These are phyloP conservation scores for Neria commutata DNA, from an alignment of 2,888 invertebrate genomes.

Conservation along the genomic window DNA sequence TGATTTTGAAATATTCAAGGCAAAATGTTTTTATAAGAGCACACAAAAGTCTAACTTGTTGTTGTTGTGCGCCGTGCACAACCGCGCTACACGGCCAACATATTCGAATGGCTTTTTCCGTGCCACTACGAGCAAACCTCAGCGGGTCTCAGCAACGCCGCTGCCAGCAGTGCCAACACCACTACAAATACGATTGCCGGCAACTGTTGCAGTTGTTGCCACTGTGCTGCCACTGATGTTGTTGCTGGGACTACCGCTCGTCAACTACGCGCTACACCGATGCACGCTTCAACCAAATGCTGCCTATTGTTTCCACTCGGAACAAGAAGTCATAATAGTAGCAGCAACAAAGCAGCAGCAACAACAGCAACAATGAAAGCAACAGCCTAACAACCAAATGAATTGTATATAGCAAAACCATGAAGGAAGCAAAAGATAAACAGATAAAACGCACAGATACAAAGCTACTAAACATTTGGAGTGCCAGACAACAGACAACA, in stretches of 20 bases:
- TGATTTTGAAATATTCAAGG: too few species aligned
- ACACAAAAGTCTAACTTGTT: too few species aligned
- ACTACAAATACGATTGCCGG: not conserved
- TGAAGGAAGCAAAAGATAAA: not conserved
- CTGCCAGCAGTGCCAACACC: not conserved
- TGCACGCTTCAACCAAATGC: not conserved
- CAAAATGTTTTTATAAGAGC: too few species aligned
- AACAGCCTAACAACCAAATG: not conserved
- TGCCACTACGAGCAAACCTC: not conserved
- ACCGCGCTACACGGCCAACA: not conserved
- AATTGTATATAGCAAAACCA: slow-evolving; percentile 8
- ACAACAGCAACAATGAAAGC: not conserved
- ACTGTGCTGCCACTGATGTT: not conserved
- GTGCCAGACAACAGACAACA: too few species aligned
- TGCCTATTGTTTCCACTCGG: slow-evolving; percentile 14
- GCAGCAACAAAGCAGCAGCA: slow-evolving; percentile 1
- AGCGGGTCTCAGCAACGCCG: not conserved
- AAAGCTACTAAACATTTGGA: too few species aligned
- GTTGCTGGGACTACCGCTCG: slow-evolving; percentile 7
- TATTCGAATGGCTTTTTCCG: not conserved
- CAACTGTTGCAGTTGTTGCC: not conserved
- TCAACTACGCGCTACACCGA: not conserved
- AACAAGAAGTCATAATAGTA: too few species aligned
- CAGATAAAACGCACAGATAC: not conserved
- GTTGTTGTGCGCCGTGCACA: too few species aligned